These are phyloP conservation scores for Aldrovandia affinis DNA, from an alignment of 2,797 vertebrate species.

Conservation along the genomic window DNA sequence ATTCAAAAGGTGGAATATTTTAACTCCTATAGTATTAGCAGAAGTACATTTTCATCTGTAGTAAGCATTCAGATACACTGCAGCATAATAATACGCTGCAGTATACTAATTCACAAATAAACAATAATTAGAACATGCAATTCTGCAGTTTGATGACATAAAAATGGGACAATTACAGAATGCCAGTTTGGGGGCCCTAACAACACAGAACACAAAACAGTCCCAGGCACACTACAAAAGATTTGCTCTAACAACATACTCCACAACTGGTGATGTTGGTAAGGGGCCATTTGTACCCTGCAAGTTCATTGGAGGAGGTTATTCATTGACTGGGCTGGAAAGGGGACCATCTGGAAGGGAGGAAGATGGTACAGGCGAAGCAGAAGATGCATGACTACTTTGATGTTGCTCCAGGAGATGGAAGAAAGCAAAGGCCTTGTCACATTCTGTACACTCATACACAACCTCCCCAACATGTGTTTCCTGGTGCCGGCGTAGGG, in stretches of 20 bases:
- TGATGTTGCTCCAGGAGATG: slow-evolving; percentile 78
- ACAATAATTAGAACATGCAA: background rate
- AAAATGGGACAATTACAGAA: background rate
- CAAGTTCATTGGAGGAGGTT: background rate
- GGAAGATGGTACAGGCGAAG: slow-evolving; percentile 39
- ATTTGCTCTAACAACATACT: background rate
- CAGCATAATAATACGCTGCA: background rate
- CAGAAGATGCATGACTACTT: slow-evolving; percentile 59
- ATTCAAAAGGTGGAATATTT: slow-evolving; percentile 10
- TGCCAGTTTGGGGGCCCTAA: background rate
- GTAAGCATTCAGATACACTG: background rate
- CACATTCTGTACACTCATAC: slow-evolving; percentile 82
- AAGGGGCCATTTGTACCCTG: background rate
- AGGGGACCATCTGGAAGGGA: slow-evolving; percentile 7
- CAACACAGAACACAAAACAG: background rate
- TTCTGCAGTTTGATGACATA: background rate
- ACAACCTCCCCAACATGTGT: slow-evolving; percentile 79
- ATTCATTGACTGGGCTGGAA: background rate
- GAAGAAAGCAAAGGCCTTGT: slow-evolving; percentile 81
- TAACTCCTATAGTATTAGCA: background rate
- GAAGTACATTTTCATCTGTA: background rate
- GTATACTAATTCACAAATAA: background rate
- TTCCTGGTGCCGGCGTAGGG: slow-evolving; percentile 75
- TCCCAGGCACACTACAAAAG: background rate
- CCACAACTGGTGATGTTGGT: background rate